Percentiles rank a stretch among this genome's conserved stretches.
Conservation (phyloP, 2,797 vertebrate genomes). For the Acomys russatus region DNA sequence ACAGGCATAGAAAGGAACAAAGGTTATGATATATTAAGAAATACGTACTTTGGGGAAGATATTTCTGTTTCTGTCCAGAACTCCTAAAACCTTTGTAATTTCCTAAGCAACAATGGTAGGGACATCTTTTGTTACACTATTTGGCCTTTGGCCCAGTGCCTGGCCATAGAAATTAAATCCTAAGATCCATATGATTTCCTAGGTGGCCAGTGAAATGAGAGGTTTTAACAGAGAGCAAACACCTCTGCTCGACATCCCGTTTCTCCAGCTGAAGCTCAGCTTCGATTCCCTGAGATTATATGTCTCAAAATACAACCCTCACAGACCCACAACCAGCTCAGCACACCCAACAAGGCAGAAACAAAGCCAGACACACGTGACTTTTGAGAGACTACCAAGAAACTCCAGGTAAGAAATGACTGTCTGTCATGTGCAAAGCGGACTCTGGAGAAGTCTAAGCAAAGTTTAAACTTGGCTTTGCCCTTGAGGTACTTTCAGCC, state of each 20-base stretch:
- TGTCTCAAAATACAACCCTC: not conserved
- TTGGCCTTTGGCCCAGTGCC: not conserved
- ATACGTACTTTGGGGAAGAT: not conserved
- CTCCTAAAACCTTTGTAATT: not conserved
- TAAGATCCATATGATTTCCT: not conserved
- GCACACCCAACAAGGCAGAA: not conserved
- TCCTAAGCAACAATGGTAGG: not conserved
- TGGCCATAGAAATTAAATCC: not conserved
- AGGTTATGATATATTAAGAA: not conserved
- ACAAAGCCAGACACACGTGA: not conserved
- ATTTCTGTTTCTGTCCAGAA: not conserved
- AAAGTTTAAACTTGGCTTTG: not conserved
- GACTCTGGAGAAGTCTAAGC: not conserved
- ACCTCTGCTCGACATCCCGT: not conserved
- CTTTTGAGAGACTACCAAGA: slow-evolving; percentile 27
- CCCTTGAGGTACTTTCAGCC: not conserved
- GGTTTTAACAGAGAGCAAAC: not conserved
- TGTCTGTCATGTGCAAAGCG: not conserved
- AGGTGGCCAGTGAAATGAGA: not conserved
- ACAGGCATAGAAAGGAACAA: not conserved
- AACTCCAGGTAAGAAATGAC: not conserved
- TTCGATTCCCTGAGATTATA: not conserved
- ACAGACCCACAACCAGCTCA: not conserved
- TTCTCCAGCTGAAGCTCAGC: not conserved
- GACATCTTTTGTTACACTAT: not conserved